Evolutionary conservation across 2,113 vertebrate genomes (phyloP), one percentile per base, ranked within the genome.

Genomic region (Ariopsis seemanni): DNA sequence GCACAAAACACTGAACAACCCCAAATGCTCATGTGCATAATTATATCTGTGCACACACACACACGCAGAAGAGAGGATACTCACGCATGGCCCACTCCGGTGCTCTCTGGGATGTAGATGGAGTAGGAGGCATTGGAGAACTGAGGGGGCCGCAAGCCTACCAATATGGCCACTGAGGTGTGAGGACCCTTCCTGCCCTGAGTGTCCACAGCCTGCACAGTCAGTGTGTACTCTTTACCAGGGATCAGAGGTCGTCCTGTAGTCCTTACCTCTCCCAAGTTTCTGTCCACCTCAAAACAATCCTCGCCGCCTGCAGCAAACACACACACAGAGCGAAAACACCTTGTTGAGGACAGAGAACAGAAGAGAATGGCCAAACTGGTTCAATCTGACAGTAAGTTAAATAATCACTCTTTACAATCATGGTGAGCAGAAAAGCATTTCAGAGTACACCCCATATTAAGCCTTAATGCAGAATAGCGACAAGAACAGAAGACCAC

Each of bases 101-200:
- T 95, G 83, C 94, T 96, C 92, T 98, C 97, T 0, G 94, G 94
- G 2, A 97, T 93, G 87, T 92, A 94, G 89, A 97, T 93, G 2
- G 88, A 94, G 94, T 97, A 97, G 22, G 96, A 94, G 92, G 94
- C 80, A 89, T 97, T 97, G 69, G 95, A 96, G 94, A 97, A 98
- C 93, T 98, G 97, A 0, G 97, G 97, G 10, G 96, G 95, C 0
- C 97, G 94, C 89, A 93, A 92, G 25, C 97, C 97, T 0, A 93
- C 96, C 88, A 97, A 90, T 90, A 98, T 90, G 63, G 96, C 94
- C 62, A 98, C 30, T 0, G 94, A 94, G 20, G 96, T 93, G 0
- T 94, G 92, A 0, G 95, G 92, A 12, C 96, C 96, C 86, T 94
- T 95, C 34, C 91, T 94, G 18, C 96, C 95, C 0, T 89, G 87